Base-by-base conservation (phyloP, 2,888 invertebrate genomes). In the Troides aeacus region DNA sequence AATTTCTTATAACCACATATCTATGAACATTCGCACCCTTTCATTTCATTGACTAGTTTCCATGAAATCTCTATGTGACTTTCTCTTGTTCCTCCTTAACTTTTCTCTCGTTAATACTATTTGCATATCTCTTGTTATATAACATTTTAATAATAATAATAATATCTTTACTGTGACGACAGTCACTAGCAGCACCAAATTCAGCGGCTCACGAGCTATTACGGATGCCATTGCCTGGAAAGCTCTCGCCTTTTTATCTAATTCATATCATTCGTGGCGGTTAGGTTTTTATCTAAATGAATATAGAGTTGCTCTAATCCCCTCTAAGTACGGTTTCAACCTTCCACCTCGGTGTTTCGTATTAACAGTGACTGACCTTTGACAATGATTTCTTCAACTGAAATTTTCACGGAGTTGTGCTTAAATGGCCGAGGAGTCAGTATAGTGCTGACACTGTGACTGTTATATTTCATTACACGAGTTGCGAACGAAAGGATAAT, bases 221-320 rank as follows among this genome's bases (percentile, higher is more conserved):
- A 21, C 21, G 53, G 5, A 1, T 57, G 62, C 66, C 42, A 42
- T 67, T 67, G 17, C 23, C 5, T 4, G 15, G 18, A 67, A 30
- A 21, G 23, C 62, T 53, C 61, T 56, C 39, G 61, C 50, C 17
- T 62, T 57, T 62, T 67, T 57, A 62, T 42, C 66, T 62, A 42
- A 46, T 50, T 60, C 59, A 60, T 21, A 46, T 60, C 21, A 66
- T 12, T 30, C 59, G 10, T 17, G 39, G 12, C 36, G 23, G 30
- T 62, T 42, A 39, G 18, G 7, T 17, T 64, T 59, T 62, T 62
- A 67, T 67, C 67, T 30, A 30, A 30, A 67, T 67, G 42, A 67
- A 57, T 57, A 66, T 59, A 58, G 64, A 59, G 46, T 56, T 24
- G 21, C 23, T 23, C 15, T 46, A 46, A 65, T 65, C 23, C 5